Percentiles rank a stretch among this genome's conserved stretches.
Conservation (phyloP, 2,888 invertebrate species). For the Leptopilina myrica region DNA sequence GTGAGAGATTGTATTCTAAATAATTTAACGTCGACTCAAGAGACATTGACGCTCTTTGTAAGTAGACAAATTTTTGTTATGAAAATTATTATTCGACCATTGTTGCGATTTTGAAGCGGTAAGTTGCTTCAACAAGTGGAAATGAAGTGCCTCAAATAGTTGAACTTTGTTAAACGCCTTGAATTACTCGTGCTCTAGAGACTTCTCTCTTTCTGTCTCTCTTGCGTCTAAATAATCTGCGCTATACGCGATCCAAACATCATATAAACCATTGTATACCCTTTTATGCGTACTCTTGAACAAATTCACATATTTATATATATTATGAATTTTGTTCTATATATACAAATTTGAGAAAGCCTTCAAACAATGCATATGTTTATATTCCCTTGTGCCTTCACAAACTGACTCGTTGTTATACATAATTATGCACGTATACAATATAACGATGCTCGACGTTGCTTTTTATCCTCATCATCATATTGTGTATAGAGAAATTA, state of each 20-base stretch:
- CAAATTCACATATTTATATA: no score
- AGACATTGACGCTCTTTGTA: no score
- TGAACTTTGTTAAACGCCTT: conserved; percentile 30
- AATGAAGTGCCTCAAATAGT: conserved; percentile 10
- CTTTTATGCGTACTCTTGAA: not conserved
- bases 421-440: conserved; percentile 31
- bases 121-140: conserved; percentile 26
- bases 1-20: no score
- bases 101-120: not conserved
- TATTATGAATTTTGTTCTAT: no score
- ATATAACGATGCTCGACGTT: conserved; percentile 4
- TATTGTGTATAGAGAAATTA: conserved; percentile 11
- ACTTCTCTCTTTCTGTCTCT: not conserved
- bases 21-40: no score
- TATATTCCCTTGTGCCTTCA: conserved; percentile 30
- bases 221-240: not conserved
- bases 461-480: not conserved
- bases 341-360: not conserved
- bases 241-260: not conserved
- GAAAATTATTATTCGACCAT: no score
- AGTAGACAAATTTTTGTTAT: no score
- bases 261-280: conserved; percentile 9
- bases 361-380: conserved; percentile 26
- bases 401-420: conserved; percentile 27
- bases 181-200: conserved; percentile 11